A percentile compares a stretch with the other conserved stretches of the same genome.
Conservation (phyloP, 2,797 vertebrate species). For the Fringilla coelebs region DNA sequence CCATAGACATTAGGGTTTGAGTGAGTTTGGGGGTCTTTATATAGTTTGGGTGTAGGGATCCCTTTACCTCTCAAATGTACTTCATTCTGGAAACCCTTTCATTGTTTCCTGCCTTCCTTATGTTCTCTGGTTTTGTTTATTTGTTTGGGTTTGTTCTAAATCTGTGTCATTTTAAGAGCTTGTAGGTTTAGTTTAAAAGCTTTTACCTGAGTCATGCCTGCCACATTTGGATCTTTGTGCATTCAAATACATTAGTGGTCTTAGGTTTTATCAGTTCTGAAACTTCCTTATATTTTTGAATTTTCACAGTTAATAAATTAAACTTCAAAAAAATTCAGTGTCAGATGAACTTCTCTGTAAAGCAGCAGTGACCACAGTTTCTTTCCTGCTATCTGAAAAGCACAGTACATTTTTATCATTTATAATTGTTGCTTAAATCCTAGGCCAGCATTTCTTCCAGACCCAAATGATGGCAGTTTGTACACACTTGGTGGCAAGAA, state of each 20-base stretch:
- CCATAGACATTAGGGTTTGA: background rate
- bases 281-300: background rate
- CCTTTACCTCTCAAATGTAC: background rate
- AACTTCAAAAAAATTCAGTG: background rate
- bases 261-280: background rate
- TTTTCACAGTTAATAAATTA: background rate
- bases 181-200: background rate
- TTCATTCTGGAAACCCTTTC: background rate
- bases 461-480: constrained; percentile 95
- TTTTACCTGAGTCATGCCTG: background rate
- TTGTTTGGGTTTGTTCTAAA: background rate
- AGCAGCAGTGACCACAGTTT: background rate
- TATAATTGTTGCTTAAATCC: constrained; percentile 36
- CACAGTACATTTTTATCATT: background rate
- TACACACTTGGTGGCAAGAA: constrained; percentile 95
- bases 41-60: background rate
- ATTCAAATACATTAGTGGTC: background rate
- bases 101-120: background rate
- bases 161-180: background rate
- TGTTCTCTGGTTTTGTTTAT: background rate
- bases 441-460: constrained; percentile 95
- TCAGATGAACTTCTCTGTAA: background rate
- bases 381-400: background rate
- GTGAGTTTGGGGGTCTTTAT: background rate
- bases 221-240: background rate